These are phyloP conservation scores for Toxotes chatareus DNA, from an alignment of 2,113 vertebrate species.

Conservation along the genomic window DNA sequence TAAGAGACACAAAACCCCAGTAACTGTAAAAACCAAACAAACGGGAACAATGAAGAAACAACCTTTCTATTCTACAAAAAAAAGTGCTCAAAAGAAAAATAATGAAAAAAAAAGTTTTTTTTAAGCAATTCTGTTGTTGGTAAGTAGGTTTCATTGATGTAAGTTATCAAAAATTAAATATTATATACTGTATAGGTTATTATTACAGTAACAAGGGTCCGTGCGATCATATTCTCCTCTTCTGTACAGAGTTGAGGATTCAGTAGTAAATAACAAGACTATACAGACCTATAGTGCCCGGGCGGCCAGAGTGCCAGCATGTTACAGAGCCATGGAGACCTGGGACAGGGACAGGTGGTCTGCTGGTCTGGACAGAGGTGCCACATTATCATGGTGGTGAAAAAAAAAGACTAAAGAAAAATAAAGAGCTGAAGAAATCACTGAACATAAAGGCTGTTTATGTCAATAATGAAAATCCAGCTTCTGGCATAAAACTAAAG, in stretches of 20 bases:
- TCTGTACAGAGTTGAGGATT: conserved; percentile 89
- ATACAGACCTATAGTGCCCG: conserved; percentile 85
- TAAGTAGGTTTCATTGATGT: conserved; percentile 71
- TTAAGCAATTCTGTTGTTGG: conserved; percentile 69
- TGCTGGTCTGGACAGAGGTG: conserved; percentile 49
- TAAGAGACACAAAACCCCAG: conserved; percentile 84
- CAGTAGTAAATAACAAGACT: conserved; percentile 92
- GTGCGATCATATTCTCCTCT: conserved; percentile 87
- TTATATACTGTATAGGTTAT: conserved; percentile 92
- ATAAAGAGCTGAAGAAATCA: neutral
- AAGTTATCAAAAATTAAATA: conserved; percentile 86
- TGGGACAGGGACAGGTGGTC: conserved; percentile 52
- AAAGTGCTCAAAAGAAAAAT: conserved; percentile 74
- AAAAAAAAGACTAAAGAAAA: neutral
- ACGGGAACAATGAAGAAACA: conserved; percentile 74
- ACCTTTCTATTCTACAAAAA: conserved; percentile 77
- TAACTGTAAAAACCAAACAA: conserved; percentile 83
- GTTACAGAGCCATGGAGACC: conserved; percentile 64
- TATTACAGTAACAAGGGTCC: conserved; percentile 91
- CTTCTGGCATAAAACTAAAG: conserved; percentile 11
- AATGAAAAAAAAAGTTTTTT: conserved; percentile 45
- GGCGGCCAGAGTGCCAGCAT: conserved; percentile 72
- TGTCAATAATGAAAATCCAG: conserved; percentile 7
- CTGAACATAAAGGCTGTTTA: neutral
- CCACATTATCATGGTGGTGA: conserved; percentile 11